These are phyloP conservation scores for Desoria tigrina DNA, from an alignment of 2,888 invertebrate species.

Conservation along the genomic window DNA sequence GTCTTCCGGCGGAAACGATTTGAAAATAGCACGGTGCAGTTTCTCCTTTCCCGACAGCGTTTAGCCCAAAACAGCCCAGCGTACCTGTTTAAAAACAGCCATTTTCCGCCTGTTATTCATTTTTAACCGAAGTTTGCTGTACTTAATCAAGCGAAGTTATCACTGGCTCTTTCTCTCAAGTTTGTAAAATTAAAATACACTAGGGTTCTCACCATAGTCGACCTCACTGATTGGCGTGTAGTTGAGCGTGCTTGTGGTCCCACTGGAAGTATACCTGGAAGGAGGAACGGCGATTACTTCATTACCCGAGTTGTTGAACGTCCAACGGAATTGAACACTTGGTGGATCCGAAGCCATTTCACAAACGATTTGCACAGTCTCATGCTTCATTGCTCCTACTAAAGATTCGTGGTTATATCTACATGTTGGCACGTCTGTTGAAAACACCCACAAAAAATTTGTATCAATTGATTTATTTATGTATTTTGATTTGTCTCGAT, in stretches of 20 bases:
- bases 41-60: conserved; percentile 70
- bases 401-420: conserved; percentile 56
- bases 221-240: conserved; percentile 84
- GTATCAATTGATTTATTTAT: no score
- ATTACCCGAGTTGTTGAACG: conserved; percentile 87
- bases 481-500: no score
- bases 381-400: conserved; percentile 82
- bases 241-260: conserved; percentile 72
- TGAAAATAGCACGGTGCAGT: conserved; percentile 37
- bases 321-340: conserved; percentile 74
- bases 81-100: conserved; percentile 65
- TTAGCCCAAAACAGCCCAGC: conserved; percentile 80
- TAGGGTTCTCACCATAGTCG: no score
- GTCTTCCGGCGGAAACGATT: conserved; percentile 70
- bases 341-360: conserved; percentile 88
- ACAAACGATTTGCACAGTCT: conserved; percentile 80
- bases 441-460: conserved; percentile 18
- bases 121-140: background rate
- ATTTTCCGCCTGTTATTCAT: background rate
- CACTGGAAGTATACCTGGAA: conserved; percentile 64
- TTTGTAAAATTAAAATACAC: background rate
- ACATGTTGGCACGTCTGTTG: conserved; percentile 69
- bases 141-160: background rate
- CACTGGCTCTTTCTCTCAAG: background rate
- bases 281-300: conserved; percentile 61